Percentiles rank a stretch among this genome's conserved stretches.
phyloP scores from a whole-genome alignment of 1,140 invertebrate species.

The Stegodyphus mimosarum region DNA sequence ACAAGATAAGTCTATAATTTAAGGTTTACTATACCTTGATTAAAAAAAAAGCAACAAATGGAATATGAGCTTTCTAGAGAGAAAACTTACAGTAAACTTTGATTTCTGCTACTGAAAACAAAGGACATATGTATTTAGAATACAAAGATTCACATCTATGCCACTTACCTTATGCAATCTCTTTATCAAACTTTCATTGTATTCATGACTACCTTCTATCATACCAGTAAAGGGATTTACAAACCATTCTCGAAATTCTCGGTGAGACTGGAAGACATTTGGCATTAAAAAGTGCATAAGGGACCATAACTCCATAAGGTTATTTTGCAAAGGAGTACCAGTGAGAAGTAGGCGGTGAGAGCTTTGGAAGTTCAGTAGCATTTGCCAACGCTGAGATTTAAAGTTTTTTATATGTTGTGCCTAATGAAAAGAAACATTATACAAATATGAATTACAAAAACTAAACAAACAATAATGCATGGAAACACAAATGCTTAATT shows the following conservation, averaged over 20 bases:
- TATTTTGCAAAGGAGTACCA: constrained; percentile 98
- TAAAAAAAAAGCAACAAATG: no score
- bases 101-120: no score
- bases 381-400: constrained; percentile 98
- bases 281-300: constrained; percentile 99
- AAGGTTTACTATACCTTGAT: no score
- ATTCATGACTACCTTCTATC: constrained; percentile 96
- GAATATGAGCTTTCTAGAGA: no score
- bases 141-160: no score
- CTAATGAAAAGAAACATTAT: constrained; percentile 9
- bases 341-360: constrained; percentile 94
- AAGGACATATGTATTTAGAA: no score
- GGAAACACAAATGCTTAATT: no score
- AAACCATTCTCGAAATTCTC: constrained; percentile 97
- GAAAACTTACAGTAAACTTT: no score
- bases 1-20: no score
- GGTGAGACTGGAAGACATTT: constrained; percentile 97
- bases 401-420: constrained; percentile 99
- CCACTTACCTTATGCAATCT: constrained; percentile 89
- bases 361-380: constrained; percentile 95
- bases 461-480: no score
- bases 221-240: constrained; percentile 97
- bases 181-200: constrained; percentile 93
- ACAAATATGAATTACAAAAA: no score
- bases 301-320: constrained; percentile 99